Conservation (phyloP, 2,888 invertebrate genomes). For the Lamellibrachia satsuma region DNA sequence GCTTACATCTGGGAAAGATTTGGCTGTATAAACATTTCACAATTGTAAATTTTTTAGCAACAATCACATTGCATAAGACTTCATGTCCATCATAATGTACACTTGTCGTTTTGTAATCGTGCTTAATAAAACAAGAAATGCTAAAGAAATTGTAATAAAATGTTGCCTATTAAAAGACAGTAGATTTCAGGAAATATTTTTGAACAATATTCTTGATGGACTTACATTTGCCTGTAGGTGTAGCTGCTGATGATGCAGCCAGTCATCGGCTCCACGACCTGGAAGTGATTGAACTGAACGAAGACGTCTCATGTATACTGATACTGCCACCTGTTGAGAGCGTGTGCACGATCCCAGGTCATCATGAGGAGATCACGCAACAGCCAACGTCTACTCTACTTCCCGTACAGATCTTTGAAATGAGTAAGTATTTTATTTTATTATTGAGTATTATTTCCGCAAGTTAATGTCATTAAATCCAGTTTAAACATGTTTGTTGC, state of each 20-base stretch:
- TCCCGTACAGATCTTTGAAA: constrained; percentile 83
- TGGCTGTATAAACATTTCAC: background rate
- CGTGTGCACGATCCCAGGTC: constrained; percentile 85
- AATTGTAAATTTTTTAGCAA: too few species aligned
- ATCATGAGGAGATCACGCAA: constrained; percentile 82
- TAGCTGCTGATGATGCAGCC: constrained; percentile 51
- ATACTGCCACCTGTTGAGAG: constrained; percentile 91
- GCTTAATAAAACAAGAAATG: background rate
- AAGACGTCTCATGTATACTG: constrained; percentile 89
- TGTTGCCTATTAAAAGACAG: too few species aligned
- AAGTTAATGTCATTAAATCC: background rate
- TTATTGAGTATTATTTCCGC: constrained; percentile 21
- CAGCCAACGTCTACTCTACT: constrained; percentile 84
- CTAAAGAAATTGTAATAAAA: background rate
- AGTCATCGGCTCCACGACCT: constrained; percentile 82
- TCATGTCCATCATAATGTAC: background rate
- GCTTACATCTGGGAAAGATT: too few species aligned
- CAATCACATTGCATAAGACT: background rate
- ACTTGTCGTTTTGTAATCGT: background rate
- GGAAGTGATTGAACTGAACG: constrained; percentile 91
- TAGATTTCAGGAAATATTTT: background rate
- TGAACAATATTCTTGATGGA: constrained; percentile 17
- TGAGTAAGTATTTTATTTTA: constrained; percentile 63
- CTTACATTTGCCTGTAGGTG: constrained; percentile 43
- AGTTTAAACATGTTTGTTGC: background rate